phyloP scores from a whole-genome alignment of 2,113 vertebrate species.

The Ovis aries region ARS-UI_Ramb_v3.0 NC_056074.1:32190001-32190500 shows the following conservation, averaged over 20 bases:
- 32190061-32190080: neutral
- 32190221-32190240: neutral
- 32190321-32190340: neutral
- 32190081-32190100: neutral
- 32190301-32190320: neutral
- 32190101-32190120: neutral
- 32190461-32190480: neutral
- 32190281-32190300: neutral
- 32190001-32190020: neutral
- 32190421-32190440: neutral
- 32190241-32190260: neutral
- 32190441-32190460: neutral
- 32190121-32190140: neutral
- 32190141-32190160: neutral
- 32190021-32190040: neutral
- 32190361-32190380: neutral
- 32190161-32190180: neutral
- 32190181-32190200: neutral
- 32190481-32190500: neutral
- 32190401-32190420: rapidly evolving
- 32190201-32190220: too few species aligned
- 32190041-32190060: neutral
- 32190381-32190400: neutral
- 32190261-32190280: neutral
- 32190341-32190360: too few species aligned